Base-by-base conservation (phyloP, 2,888 invertebrate genomes). In the Bombylius major region DNA sequence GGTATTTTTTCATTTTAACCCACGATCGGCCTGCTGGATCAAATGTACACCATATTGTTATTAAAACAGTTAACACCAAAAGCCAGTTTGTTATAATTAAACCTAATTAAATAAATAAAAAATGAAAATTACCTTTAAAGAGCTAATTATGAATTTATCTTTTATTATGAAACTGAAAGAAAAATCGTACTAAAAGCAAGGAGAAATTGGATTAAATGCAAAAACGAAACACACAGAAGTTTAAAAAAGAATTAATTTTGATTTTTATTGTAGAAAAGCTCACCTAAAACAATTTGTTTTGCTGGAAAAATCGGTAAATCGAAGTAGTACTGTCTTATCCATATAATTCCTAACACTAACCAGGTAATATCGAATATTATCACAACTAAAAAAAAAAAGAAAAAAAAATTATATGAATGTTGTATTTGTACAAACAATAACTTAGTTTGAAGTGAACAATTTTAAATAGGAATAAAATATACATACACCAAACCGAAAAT, bases 1-100 rank as follows among this genome's bases (percentile, higher is more conserved):
- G 89, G 72, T 87, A 90, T 65, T 87, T 81, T 71, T 89, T 89
- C 87, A 90, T 88, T 75, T 90, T 89, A 34, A 91, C 89, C 90
- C 90, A 91, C 51, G 88, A 88, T 53, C 88, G 77, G 14, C 91
- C 91, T n/a, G 89, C 90, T 1, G 87, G 79, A 74, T 91, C 90
- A 73, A 87, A 91, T 4, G 87, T 86, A 72, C 90, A 90, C 88
- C 89, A 91, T 44, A 87, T 82, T 6, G 87, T 87, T 62, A 87
- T 80, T 60, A 87, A 68, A 54, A 88, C 81, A 57, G 84, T 82
- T 56, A 86, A 77, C 59, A 88, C 70, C 60, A 89, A 80, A 62
- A 83, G 80, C 83, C 86, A 86, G 71, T 87, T 89, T 71, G 84
- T 86, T 64, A 88, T 81, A 62, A 88, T 83, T 69, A 89, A 79